Evolutionary conservation across 2,797 vertebrate genomes (phyloP).

Genomic region (Artibeus jamaicensis): DNA sequence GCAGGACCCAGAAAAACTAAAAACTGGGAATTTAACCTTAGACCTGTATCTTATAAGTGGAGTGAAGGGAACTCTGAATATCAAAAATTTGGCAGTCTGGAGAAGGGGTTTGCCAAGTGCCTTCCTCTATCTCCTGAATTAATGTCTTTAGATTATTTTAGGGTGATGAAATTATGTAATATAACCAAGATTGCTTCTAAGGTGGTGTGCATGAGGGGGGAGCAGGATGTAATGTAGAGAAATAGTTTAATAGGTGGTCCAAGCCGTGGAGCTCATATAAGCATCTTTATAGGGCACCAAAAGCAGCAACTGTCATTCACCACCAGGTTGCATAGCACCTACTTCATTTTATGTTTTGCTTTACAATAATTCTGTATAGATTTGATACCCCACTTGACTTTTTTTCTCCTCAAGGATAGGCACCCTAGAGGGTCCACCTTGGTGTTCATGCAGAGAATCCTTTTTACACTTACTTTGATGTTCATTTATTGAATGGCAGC

Average conservation of each 20-base stretch:
- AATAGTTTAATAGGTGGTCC: neutral
- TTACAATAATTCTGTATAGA: neutral
- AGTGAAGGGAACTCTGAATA: neutral
- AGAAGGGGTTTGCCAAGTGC: neutral
- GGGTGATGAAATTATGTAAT: neutral
- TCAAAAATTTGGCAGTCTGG: neutral
- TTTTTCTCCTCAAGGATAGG: neutral
- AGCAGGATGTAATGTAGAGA: neutral
- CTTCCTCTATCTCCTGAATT: neutral
- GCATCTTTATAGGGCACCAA: neutral
- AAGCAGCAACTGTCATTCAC: neutral
- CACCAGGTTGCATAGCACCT: neutral
- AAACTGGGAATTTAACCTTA: neutral
- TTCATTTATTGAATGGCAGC: neutral
- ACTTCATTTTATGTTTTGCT: neutral
- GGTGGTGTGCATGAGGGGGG: neutral
- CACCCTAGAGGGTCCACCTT: neutral
- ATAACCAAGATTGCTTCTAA: neutral
- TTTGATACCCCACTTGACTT: neutral
- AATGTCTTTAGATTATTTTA: constrained; percentile 39
- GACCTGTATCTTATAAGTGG: neutral
- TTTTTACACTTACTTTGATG: neutral
- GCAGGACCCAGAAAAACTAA: neutral
- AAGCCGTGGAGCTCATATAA: neutral
- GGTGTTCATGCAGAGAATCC: neutral